These are phyloP conservation scores for Octomys mimax DNA, from an alignment of 2,797 vertebrate species.

Conservation along the genomic window DNA sequence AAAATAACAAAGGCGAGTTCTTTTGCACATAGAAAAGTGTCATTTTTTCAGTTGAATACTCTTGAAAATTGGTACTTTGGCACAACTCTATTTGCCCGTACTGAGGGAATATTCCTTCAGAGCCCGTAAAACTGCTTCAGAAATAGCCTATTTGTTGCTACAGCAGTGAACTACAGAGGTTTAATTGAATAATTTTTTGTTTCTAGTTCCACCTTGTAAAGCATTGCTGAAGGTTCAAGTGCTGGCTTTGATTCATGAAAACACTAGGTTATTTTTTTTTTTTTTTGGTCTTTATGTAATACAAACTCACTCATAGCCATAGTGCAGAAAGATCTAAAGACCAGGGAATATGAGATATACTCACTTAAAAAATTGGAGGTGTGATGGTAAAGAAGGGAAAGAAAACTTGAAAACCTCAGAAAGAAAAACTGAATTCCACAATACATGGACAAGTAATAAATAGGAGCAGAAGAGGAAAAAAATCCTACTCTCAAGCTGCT, in stretches of 20 bases:
- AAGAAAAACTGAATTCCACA: neutral
- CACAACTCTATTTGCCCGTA: conserved; percentile 62
- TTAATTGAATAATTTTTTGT: conserved; percentile 79
- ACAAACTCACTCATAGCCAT: neutral
- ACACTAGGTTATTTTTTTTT: conserved; percentile 41
- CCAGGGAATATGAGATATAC: neutral
- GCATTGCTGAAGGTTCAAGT: conserved; percentile 37
- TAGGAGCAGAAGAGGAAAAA: neutral
- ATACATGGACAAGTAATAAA: conserved; percentile 10
- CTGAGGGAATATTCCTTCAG: conserved; percentile 75
- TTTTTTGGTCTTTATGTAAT: neutral
- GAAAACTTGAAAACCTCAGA: neutral
- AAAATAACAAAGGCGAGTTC: conserved; percentile 74
- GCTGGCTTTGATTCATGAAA: conserved; percentile 51
- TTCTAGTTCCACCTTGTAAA: conserved; percentile 74
- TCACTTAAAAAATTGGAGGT: neutral
- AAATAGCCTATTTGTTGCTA: conserved; percentile 74
- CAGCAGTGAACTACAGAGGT: conserved; percentile 54
- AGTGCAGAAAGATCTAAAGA: neutral
- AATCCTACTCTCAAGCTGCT: neutral
- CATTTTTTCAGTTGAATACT: conserved; percentile 82
- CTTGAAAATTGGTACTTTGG: conserved; percentile 80
- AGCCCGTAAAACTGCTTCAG: conserved; percentile 66
- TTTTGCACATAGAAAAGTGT: conserved; percentile 73
- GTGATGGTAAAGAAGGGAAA: neutral